Evolutionary conservation across 1,140 invertebrate genomes (phyloP).

Genomic region (Wiebesia pumilae): DNA sequence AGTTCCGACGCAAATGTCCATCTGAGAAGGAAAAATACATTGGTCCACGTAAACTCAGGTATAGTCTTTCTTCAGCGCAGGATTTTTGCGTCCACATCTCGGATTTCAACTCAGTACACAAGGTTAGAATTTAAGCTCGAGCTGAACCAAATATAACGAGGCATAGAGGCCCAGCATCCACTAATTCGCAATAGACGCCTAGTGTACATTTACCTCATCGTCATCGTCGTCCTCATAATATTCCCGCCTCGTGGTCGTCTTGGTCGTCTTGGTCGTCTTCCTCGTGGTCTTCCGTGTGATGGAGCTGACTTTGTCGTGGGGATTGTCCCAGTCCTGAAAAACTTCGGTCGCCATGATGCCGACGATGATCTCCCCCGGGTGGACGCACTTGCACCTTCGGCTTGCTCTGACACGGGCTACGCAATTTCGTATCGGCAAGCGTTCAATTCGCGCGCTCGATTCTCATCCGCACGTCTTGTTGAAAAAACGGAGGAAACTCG

Average conservation of each 20-base stretch:
- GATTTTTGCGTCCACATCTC: no score
- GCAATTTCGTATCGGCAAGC: no score
- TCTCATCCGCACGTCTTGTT: no score
- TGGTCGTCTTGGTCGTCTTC: conserved; percentile 64
- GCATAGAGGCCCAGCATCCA: no score
- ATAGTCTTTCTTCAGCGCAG: no score
- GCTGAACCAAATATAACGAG: no score
- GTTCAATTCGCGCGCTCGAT: background rate
- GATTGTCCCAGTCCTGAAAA: conserved; percentile 72
- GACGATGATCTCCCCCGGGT: background rate
- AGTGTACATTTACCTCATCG: conserved; percentile 32
- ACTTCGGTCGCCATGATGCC: conserved; percentile 70
- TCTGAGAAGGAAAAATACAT: no score
- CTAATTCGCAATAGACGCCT: background rate
- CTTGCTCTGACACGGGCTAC: background rate
- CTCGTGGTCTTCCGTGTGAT: conserved; percentile 66
- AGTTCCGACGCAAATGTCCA: no score
- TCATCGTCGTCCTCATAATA: conserved; percentile 47
- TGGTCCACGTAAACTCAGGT: no score
- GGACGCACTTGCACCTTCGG: background rate
- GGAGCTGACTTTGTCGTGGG: conserved; percentile 65
- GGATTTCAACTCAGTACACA: background rate
- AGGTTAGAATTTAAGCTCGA: background rate
- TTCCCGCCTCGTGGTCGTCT: conserved; percentile 60
- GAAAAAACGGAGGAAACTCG: background rate